Evolutionary conservation across 2,797 vertebrate genomes (phyloP), one percentile per base, ranked within the genome.

Genomic region (Parauchenoglanis punctatus): DNA sequence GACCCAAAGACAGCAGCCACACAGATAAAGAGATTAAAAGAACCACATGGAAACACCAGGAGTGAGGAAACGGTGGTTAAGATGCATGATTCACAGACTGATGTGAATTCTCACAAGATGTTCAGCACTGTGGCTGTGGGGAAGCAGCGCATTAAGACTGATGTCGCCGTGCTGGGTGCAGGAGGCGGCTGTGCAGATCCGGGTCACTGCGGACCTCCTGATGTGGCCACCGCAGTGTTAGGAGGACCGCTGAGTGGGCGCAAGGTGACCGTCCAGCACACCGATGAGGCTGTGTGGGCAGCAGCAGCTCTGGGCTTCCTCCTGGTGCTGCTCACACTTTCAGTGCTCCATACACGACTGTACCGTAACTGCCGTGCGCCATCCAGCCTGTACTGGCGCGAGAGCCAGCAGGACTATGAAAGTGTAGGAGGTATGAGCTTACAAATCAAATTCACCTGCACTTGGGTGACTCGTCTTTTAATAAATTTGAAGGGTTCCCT

Each of bases 231-330:
- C 81, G 61, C 87, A 12, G 52, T 52, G 18, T 54, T 87, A 35
- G 56, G 81, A 13, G 7, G 68, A 13, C 4, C 90, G 12, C 25
- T 75, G 25, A 87, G 3, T 85, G 89, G 83, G 1, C 56, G 78
- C 7, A 49, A 90, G 78, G 92, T 88, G 0, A 94, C 93, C 65
- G 96, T 96, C 3, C 95, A 93, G 0, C 96, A 95, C 85, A 96
- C 96, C 0, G 95, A 97, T 6, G 97, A 98, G 88, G 97, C 97
- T 0, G 93, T 95, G 81, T 98, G 97, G 97, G 97, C 97, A 0
- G 97, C 97, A 1, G 97, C 95, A 0, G 96, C 97, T 0, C 92
- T 98, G 72, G 97, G 96, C 15, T 97, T 97, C 91, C 94, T 98
- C 85, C 92, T 98, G 87, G 95, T 96, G 40, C 94, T 98, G 81